Conservation (phyloP, 2,113 vertebrate species). For the Microcebus jonahi region DNA sequence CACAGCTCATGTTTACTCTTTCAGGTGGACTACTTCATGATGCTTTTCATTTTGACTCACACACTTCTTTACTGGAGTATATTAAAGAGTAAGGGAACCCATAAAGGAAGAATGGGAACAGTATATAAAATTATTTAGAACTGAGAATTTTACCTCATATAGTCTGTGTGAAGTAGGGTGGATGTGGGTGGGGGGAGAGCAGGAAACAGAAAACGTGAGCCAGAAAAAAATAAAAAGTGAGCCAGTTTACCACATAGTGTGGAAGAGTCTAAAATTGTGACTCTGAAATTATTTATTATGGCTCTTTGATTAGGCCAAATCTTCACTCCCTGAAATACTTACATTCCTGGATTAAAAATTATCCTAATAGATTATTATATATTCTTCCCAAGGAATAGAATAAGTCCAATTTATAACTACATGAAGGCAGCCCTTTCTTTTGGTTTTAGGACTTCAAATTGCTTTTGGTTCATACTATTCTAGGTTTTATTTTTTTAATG, state of each 20-base stretch:
- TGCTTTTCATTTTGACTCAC: not conserved
- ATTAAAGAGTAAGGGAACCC: not conserved
- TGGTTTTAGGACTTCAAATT: not conserved
- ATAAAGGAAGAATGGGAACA: not conserved
- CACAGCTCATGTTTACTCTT: not conserved
- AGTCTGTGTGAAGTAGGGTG: not conserved
- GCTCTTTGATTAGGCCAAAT: not conserved
- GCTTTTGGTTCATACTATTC: not conserved
- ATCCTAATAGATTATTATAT: not conserved
- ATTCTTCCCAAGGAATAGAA: not conserved
- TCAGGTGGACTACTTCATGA: not conserved
- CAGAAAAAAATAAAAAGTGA: not conserved
- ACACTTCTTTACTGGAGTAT: not conserved
- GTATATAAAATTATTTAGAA: not conserved
- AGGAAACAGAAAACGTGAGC: not conserved
- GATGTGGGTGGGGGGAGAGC: accelerated
- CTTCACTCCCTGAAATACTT: not conserved
- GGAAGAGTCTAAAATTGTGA: not conserved
- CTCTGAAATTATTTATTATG: not conserved
- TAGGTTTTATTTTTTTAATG: not conserved
- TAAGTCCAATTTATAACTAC: not conserved
- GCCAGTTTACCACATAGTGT: not conserved
- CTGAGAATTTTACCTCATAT: not conserved
- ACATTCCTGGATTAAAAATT: not conserved
- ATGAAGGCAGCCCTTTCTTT: not conserved